Percentiles rank a stretch among this genome's conserved stretches.
Conservation (phyloP, 1,140 invertebrate species). For the Berghia stephanieae region DNA sequence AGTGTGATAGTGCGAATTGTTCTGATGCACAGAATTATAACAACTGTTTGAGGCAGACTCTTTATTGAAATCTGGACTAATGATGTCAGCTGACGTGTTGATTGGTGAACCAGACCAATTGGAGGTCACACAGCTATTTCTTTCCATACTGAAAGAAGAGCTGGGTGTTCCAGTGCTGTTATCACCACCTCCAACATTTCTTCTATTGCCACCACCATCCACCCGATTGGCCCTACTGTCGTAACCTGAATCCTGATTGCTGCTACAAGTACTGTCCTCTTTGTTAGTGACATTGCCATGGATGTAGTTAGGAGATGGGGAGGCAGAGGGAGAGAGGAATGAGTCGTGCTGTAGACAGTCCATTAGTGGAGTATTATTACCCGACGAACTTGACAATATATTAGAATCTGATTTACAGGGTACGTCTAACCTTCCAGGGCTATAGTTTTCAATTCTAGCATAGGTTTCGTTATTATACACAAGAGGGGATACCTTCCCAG, state of each 20-base stretch:
- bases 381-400: slow-evolving; percentile 1
- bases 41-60: too few relatives aligned
- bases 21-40: too few relatives aligned
- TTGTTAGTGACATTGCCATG: slow-evolving; percentile 38
- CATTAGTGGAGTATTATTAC: neutral
- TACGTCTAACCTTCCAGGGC: neutral
- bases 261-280: slow-evolving; percentile 57
- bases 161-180: slow-evolving; percentile 55
- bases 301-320: slow-evolving; percentile 2
- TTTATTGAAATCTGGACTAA: too few relatives aligned
- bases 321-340: neutral
- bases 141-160: slow-evolving; percentile 59
- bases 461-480: too few relatives aligned
- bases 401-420: neutral
- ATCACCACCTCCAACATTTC: slow-evolving; percentile 9
- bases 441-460: too few relatives aligned
- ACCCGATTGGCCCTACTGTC: slow-evolving; percentile 41
- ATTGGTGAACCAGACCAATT: slow-evolving; percentile 53
- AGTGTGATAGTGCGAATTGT: too few relatives aligned
- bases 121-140: slow-evolving; percentile 42
- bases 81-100: neutral
- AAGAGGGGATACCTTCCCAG: too few relatives aligned
- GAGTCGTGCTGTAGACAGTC: slow-evolving; percentile 32
- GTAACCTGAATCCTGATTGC: slow-evolving; percentile 64
- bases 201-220: neutral